Evolutionary conservation across 2,797 vertebrate species (phyloP).

Genomic region (Mus minutoides): DNA sequence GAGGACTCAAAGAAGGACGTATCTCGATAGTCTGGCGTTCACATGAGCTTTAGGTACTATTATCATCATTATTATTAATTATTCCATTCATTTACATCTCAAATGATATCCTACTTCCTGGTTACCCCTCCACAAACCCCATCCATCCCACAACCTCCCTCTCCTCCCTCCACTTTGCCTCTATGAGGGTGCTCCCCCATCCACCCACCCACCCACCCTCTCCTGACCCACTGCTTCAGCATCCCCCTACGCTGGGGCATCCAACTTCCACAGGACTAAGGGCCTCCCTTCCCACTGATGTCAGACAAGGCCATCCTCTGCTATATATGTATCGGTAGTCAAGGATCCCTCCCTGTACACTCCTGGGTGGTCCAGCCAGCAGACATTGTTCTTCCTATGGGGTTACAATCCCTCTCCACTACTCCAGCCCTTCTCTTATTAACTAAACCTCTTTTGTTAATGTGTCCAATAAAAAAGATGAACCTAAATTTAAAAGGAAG

Average conservation of each 20-base stretch:
- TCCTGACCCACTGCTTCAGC: neutral
- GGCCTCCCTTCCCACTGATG: neutral
- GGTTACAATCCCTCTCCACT: neutral
- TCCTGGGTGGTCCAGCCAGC: neutral
- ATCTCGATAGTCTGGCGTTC: neutral
- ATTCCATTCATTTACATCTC: neutral
- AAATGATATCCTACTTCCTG: neutral
- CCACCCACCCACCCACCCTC: neutral
- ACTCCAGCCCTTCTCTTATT: neutral
- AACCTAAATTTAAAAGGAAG: too few species aligned
- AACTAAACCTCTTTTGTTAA: neutral
- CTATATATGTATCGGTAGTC: neutral
- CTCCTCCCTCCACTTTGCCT: too few species aligned
- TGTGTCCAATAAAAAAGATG: neutral
- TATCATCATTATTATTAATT: neutral
- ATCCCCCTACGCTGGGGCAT: neutral
- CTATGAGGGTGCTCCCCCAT: neutral
- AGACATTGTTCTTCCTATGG: neutral
- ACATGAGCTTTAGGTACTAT: neutral
- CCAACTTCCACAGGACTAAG: neutral
- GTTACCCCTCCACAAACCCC: neutral
- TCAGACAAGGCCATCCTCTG: neutral
- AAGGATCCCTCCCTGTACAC: neutral
- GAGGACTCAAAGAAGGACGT: neutral
- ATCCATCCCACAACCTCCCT: neutral